These are phyloP conservation scores for Lochmaea capreae DNA, from an alignment of 2,888 invertebrate species.

Conservation along the genomic window DNA sequence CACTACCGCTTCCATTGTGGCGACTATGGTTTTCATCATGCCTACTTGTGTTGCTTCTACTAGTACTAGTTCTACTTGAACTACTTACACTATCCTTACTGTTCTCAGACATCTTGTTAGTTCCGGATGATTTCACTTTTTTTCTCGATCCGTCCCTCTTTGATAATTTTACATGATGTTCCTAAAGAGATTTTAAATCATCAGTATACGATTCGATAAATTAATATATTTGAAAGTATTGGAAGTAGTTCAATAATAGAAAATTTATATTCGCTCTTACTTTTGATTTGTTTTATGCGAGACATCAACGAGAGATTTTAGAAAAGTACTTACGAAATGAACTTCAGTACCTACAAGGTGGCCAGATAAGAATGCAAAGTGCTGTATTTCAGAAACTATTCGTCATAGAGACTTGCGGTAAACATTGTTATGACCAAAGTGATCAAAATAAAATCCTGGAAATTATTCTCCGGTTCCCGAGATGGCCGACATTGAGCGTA, in stretches of 20 bases:
- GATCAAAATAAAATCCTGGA: no score
- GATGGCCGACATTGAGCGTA: no score
- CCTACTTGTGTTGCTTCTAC: conserved; percentile 20
- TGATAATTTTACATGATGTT: not conserved
- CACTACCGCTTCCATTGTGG: conserved; percentile 13
- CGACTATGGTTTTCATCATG: conserved; percentile 8
- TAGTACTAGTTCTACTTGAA: conserved; percentile 26
- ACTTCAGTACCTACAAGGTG: no score
- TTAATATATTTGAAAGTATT: not conserved
- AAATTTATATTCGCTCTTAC: no score
- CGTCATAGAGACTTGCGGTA: no score
- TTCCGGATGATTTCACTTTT: not conserved
- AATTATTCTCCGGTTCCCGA: no score
- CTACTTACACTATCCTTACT: conserved; percentile 25
- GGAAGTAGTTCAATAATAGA: not conserved
- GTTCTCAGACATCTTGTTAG: conserved; percentile 4
- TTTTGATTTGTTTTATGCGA: no score
- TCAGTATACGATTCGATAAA: not conserved
- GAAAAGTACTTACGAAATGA: no score
- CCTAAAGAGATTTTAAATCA: not conserved
- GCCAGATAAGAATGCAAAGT: no score
- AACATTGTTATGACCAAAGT: no score
- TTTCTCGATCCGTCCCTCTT: not conserved
- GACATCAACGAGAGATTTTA: no score
- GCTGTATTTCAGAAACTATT: no score